These are phyloP conservation scores for Nezara viridula DNA, from an alignment of 2,888 invertebrate genomes.

Conservation along the genomic window DNA sequence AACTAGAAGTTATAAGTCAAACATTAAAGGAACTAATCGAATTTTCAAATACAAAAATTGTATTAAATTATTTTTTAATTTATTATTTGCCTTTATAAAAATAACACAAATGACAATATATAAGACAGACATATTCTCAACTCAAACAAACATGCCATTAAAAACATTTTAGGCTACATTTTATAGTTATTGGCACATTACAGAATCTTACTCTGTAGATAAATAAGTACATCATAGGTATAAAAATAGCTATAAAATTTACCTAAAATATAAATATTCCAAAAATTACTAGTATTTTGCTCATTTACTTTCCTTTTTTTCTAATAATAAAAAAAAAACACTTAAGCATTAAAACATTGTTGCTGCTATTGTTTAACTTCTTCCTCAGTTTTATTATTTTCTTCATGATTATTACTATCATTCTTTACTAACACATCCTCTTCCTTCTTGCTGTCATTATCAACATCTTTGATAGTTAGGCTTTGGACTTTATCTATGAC, in stretches of 20 bases:
- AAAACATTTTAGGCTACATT: conserved; percentile 9
- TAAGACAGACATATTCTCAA: background rate
- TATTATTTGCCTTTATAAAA: background rate
- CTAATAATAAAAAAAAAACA: background rate
- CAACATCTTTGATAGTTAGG: conserved; percentile 45
- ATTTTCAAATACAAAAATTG: background rate
- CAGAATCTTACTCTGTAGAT: background rate
- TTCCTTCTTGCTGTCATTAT: conserved; percentile 54
- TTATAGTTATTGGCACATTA: conserved; percentile 22
- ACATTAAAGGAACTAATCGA: background rate
- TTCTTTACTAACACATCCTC: conserved; percentile 62
- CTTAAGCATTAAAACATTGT: background rate
- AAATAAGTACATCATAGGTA: conserved; percentile 27
- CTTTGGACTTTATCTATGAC: conserved; percentile 71
- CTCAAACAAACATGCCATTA: background rate
- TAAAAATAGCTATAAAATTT: conserved; percentile 32
- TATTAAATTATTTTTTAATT: background rate
- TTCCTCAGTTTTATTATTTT: conserved; percentile 26
- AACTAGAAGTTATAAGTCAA: background rate
- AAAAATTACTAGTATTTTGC: background rate
- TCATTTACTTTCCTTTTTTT: background rate
- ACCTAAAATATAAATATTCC: conserved; percentile 7
- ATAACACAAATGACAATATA: background rate
- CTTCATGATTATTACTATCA: conserved; percentile 47
- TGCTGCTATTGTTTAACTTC: conserved; percentile 56